These are phyloP conservation scores for Cnemophilus loriae DNA, from an alignment of 2,113 vertebrate species.

Conservation along the genomic window DNA sequence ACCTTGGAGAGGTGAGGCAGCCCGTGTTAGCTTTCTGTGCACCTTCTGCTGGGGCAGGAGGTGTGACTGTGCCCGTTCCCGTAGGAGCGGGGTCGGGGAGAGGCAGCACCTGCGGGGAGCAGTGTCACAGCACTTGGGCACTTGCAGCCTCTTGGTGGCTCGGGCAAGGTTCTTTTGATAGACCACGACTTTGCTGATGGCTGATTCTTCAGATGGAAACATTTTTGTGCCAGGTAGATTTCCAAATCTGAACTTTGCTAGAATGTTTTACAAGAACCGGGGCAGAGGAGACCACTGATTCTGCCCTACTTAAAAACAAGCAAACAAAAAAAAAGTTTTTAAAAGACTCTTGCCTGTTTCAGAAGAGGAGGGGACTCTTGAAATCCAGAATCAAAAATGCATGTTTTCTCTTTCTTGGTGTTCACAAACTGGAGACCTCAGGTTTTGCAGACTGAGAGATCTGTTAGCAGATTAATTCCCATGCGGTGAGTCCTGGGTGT, in stretches of 20 bases:
- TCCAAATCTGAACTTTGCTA: not conserved
- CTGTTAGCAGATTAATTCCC: not conserved
- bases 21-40: accelerated
- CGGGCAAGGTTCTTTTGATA: accelerated
- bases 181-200: accelerated
- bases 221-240: not conserved
- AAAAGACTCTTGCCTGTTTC: not conserved
- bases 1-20: not conserved
- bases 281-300: not conserved
- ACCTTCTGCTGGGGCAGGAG: not conserved
- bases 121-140: accelerated
- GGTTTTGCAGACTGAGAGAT: not conserved
- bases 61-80: not conserved
- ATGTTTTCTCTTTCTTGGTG: not conserved
- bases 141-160: not conserved
- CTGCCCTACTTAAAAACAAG: not conserved
- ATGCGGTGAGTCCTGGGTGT: not conserved
- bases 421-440: not conserved
- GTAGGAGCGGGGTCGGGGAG: not conserved
- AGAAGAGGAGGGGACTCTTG: not conserved
- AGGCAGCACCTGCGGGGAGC: accelerated
- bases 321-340: not conserved
- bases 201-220: not conserved
- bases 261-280: not conserved
- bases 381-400: not conserved